A percentile compares a stretch with the other conserved stretches of the same genome.
These are phyloP conservation scores for Penaeus chinensis DNA, from an alignment of 1,140 invertebrate species.

Conservation along the genomic window DNA sequence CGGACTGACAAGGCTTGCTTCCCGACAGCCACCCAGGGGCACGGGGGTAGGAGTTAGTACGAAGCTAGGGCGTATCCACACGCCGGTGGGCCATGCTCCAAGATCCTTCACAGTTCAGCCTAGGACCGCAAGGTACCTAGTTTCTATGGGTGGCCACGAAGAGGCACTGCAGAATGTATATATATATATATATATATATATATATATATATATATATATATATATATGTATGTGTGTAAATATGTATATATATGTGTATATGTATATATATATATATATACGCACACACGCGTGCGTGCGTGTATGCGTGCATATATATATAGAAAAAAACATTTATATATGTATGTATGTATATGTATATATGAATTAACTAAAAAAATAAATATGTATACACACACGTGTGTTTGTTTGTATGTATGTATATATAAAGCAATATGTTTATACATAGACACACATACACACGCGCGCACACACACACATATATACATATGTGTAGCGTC, in stretches of 20 bases:
- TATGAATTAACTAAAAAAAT: neutral
- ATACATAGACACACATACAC: neutral
- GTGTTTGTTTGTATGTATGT: neutral
- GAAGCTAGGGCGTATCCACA: no score
- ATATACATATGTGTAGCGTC: no score
- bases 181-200: neutral
- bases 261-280: neutral
- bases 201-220: constrained; percentile 26
- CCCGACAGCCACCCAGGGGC: no score
- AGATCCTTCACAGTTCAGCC: no score
- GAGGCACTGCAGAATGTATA: neutral
- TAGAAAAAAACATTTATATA: neutral
- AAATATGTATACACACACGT: neutral
- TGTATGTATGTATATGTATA: constrained; percentile 12
- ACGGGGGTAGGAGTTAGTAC: no score
- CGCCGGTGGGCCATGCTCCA: no score
- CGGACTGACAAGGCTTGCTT: no score
- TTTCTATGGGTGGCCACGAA: no score
- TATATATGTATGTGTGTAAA: constrained; percentile 23
- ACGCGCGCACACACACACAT: no score
- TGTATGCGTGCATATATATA: constrained; percentile 8
- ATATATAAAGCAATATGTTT: neutral
- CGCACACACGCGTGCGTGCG: neutral
- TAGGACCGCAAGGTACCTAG: no score
- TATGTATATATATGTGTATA: neutral